Conservation (phyloP, 2,888 invertebrate genomes). For the Cordilura impudica region DNA sequence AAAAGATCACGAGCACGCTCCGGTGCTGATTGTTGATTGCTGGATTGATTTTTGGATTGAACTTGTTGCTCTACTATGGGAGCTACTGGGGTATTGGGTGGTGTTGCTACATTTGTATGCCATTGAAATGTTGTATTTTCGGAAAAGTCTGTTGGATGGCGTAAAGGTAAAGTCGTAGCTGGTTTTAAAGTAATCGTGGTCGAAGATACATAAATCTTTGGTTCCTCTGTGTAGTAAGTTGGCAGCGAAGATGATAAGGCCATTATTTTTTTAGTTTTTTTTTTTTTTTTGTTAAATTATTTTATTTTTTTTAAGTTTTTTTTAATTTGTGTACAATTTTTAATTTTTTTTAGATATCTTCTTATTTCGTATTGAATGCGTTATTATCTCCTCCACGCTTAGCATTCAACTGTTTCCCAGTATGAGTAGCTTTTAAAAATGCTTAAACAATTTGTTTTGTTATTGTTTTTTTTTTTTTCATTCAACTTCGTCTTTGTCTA, state of each 20-base stretch:
- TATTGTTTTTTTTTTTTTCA: constrained; percentile 40
- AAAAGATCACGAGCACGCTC: constrained; percentile 46
- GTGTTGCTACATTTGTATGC: constrained; percentile 62
- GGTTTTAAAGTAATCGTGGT: constrained; percentile 60
- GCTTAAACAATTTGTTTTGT: constrained; percentile 47
- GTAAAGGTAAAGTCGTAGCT: background rate
- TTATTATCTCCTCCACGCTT: constrained; percentile 54
- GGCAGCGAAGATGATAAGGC: constrained; percentile 51
- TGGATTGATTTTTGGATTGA: constrained; percentile 4
- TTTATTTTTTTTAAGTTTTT: constrained; percentile 5
- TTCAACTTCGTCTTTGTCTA: constrained; percentile 43
- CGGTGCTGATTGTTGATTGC: background rate
- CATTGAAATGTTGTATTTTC: constrained; percentile 56
- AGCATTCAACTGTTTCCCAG: constrained; percentile 61
- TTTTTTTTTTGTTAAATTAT: background rate
- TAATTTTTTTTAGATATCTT: constrained; percentile 4
- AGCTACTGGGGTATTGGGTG: constrained; percentile 56
- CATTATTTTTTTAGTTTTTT: constrained; percentile 29
- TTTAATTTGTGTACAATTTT: constrained; percentile 8
- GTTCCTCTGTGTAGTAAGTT: constrained; percentile 48
- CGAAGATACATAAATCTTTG: constrained; percentile 55
- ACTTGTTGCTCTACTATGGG: constrained; percentile 21
- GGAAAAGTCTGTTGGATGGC: background rate
- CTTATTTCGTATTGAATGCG: constrained; percentile 11
- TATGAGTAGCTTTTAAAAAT: constrained; percentile 38